Conservation (phyloP, 2,888 invertebrate species). For the Stegophylla sp. region DNA sequence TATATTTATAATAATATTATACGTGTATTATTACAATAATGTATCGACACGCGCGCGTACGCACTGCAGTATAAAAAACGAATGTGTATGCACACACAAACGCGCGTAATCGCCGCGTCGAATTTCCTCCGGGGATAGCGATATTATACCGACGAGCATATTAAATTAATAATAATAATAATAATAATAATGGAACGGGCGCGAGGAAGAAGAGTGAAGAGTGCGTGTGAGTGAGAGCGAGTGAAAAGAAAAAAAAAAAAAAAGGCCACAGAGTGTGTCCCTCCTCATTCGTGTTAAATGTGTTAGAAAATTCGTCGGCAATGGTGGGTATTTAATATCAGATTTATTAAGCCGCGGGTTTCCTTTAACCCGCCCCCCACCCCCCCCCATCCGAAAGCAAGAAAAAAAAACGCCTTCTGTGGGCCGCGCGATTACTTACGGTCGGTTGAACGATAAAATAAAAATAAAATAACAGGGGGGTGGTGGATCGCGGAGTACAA, state of each 20-base stretch:
- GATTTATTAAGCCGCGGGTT: slow-evolving; percentile 55
- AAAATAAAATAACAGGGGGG: slow-evolving; percentile 43
- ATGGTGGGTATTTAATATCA: slow-evolving; percentile 55
- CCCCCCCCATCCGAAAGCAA: neutral
- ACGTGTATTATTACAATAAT: too few species aligned
- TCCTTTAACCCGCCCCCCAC: neutral
- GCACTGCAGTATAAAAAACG: too few species aligned
- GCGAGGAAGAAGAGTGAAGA: too few species aligned
- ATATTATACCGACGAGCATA: too few species aligned
- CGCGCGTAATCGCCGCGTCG: slow-evolving; percentile 39
- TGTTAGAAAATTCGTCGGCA: slow-evolving; percentile 57
- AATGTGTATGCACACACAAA: neutral
- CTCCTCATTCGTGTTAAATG: slow-evolving; percentile 52
- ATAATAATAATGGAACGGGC: neutral
- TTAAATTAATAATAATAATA: slow-evolving; percentile 21
- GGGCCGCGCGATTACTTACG: slow-evolving; percentile 44
- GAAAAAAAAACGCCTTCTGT: slow-evolving; percentile 30
- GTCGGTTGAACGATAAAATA: slow-evolving; percentile 42
- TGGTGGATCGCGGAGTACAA: neutral
- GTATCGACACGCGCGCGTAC: too few species aligned
- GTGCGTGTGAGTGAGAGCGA: neutral
- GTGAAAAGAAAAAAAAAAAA: neutral
- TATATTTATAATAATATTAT: too few species aligned
- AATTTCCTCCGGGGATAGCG: slow-evolving; percentile 41
- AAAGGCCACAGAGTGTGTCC: slow-evolving; percentile 30